These are phyloP conservation scores for Ennomos erosarius DNA, from an alignment of 2,888 invertebrate genomes.

Conservation along the genomic window DNA sequence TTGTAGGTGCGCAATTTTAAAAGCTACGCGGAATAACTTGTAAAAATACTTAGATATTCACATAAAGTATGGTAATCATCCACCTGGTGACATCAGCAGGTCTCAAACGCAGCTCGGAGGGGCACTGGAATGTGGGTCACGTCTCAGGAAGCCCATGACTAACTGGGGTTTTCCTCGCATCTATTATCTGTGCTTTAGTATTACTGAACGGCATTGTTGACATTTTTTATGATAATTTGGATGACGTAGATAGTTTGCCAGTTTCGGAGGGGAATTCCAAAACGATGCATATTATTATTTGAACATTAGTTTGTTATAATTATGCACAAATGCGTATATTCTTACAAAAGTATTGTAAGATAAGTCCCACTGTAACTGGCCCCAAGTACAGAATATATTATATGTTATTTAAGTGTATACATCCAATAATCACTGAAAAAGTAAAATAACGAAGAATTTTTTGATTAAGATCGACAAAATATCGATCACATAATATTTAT, in stretches of 20 bases:
- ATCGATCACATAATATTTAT: no score
- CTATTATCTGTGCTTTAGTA: conserved; percentile 18
- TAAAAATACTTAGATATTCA: conserved; percentile 2
- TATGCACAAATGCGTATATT: no score
- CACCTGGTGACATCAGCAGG: conserved; percentile 9
- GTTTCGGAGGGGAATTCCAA: no score
- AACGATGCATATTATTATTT: no score
- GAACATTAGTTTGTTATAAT: no score
- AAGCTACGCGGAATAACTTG: background rate
- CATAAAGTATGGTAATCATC: conserved; percentile 15
- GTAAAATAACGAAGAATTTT: no score
- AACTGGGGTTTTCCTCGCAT: conserved; percentile 56
- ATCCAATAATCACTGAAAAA: no score
- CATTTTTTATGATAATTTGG: conserved; percentile 22
- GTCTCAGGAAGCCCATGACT: conserved; percentile 57
- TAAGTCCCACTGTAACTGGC: no score
- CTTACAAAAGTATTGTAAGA: no score
- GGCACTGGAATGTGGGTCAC: conserved; percentile 52
- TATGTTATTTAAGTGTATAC: no score
- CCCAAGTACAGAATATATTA: no score
- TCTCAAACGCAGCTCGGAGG: conserved; percentile 4
- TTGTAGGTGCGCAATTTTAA: conserved; percentile 1
- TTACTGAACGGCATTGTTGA: conserved; percentile 17
- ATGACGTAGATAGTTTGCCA: background rate
- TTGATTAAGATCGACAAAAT: no score